Evolutionary conservation across 1,140 invertebrate species (phyloP).

Genomic region (Drosophila funebris): DNA sequence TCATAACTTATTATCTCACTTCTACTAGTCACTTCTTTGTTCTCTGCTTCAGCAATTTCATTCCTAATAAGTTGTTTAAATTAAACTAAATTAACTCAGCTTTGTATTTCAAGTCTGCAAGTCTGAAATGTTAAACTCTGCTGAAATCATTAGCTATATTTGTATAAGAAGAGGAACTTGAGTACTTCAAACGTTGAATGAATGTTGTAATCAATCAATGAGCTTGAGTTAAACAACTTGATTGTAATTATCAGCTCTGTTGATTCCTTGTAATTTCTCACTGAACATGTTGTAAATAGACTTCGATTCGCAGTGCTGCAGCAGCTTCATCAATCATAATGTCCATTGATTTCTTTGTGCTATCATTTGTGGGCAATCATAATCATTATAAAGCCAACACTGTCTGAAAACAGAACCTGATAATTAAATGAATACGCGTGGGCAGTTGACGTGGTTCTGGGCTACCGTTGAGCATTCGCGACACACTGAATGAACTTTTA

Average conservation of each 20-base stretch:
- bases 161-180: no score
- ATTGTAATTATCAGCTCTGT: not conserved
- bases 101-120: no score
- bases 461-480: slow-evolving; percentile 54
- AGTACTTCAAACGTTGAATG: no score
- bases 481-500: slow-evolving; percentile 62
- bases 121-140: no score
- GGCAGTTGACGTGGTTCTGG: slow-evolving; percentile 44
- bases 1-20: no score
- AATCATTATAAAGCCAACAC: slow-evolving; percentile 63
- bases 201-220: not conserved
- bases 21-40: no score
- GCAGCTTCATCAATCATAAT: slow-evolving; percentile 17
- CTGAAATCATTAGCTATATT: no score
- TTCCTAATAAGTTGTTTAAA: no score
- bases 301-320: not conserved
- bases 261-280: slow-evolving; percentile 8
- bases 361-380: slow-evolving; percentile 58
- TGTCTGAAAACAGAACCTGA: slow-evolving; percentile 1
- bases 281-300: not conserved
- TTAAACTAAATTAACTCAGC: no score
- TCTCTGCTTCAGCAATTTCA: no score
- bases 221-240: not conserved
- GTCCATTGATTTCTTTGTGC: not conserved
- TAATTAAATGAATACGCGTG: slow-evolving; percentile 49